phyloP scores from a whole-genome alignment of 2,797 vertebrate species.

The Halcyon smyrnensis region DNA sequence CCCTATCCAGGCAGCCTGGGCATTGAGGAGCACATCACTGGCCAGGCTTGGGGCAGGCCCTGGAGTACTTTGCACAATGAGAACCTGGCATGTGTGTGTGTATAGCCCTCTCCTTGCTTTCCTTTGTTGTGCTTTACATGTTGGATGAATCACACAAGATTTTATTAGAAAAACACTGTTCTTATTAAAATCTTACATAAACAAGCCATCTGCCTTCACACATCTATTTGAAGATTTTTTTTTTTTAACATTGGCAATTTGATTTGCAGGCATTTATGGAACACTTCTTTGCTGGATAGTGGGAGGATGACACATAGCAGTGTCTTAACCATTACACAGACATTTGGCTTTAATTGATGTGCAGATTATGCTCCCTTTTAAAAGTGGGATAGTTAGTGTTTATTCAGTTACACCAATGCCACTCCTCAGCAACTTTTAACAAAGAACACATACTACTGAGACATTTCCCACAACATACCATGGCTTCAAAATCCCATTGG shows the following conservation, averaged over 20 bases:
- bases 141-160: constrained; percentile 35
- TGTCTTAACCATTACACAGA: constrained; percentile 21
- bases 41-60: neutral
- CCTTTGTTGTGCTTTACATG: constrained; percentile 3
- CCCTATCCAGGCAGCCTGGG: neutral
- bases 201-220: constrained; percentile 24
- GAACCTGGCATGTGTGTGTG: neutral
- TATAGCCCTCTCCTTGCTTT: neutral
- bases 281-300: neutral
- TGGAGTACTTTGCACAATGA: neutral
- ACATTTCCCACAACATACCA: constrained; percentile 44
- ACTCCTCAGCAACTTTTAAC: constrained; percentile 42
- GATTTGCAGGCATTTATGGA: constrained; percentile 5
- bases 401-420: constrained; percentile 47
- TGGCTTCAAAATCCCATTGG: constrained; percentile 41
- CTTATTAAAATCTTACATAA: constrained; percentile 31
- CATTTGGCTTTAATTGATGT: constrained; percentile 55
- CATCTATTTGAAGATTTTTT: constrained; percentile 20
- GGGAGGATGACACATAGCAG: neutral
- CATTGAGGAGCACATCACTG: neutral
- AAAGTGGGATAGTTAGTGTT: constrained; percentile 37
- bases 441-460: constrained; percentile 43
- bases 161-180: constrained; percentile 45
- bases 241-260: constrained; percentile 3
- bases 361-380: constrained; percentile 18